phyloP scores from a whole-genome alignment of 2,797 vertebrate genomes.

The Mormyrus proboscirostris region DNA sequence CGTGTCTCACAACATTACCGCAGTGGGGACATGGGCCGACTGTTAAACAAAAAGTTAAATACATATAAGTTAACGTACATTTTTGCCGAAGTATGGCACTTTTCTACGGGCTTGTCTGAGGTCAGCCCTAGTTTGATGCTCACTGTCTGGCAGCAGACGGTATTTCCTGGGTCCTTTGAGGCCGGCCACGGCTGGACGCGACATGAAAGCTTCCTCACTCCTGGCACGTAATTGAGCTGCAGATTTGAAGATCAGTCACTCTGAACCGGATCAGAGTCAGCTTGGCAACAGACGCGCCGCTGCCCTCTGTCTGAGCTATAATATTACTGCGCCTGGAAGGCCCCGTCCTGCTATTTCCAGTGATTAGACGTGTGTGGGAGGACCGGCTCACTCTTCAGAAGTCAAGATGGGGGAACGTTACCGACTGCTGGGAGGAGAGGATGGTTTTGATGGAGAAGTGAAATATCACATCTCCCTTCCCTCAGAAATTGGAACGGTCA shows the following conservation, averaged over 20 bases:
- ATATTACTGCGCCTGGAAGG: constrained; percentile 49
- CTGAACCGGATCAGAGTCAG: constrained; percentile 48
- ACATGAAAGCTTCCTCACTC: constrained; percentile 13
- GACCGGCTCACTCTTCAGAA: constrained; percentile 46
- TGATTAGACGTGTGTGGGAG: constrained; percentile 47
- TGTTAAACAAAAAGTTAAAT: not conserved
- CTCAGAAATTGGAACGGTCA: constrained; percentile 53
- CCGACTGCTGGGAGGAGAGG: constrained; percentile 29
- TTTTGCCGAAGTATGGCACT: not conserved
- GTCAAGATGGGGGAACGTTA: constrained; percentile 35
- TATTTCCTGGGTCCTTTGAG: not conserved
- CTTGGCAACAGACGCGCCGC: constrained; percentile 43
- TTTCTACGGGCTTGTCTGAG: not conserved
- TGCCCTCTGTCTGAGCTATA: constrained; percentile 54
- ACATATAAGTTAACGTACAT: not conserved
- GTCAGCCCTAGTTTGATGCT: not conserved
- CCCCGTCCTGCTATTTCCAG: constrained; percentile 58
- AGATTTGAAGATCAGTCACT: constrained; percentile 50
- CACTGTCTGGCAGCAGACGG: not conserved
- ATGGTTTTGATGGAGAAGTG: constrained; percentile 36
- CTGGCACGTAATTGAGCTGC: not conserved
- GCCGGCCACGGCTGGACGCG: not conserved
- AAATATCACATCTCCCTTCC: constrained; percentile 50
- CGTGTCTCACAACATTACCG: not conserved
- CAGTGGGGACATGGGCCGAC: not conserved